Base-by-base conservation (phyloP, 2,888 invertebrate species). In the Bhutanitis thaidina region DNA sequence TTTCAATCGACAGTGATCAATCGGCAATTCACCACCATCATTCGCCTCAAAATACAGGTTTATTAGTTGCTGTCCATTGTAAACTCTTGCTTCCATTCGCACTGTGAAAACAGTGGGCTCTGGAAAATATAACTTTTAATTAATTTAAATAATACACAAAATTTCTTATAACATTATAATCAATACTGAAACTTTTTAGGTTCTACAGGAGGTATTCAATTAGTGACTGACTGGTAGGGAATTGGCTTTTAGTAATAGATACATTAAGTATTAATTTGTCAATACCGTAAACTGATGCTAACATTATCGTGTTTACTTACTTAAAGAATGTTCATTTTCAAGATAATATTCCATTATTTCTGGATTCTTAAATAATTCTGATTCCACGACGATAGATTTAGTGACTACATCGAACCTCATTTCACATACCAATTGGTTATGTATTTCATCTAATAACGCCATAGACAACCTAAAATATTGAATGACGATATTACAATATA, bases 231-330 rank as follows among this genome's bases (percentile, higher is more conserved):
- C n/a, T n/a, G n/a, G n/a, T n/a, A n/a, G n/a, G n/a, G n/a, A n/a
- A n/a, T n/a, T n/a, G n/a, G n/a, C n/a, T n/a, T n/a, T n/a, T n/a
- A n/a, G n/a, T n/a, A n/a, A n/a, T n/a, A n/a, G n/a, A n/a, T n/a
- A n/a, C n/a, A n/a, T n/a, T n/a, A n/a, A n/a, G n/a, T n/a, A n/a
- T n/a, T n/a, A n/a, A 20, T 37, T 15, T 4, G 37, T 10, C n/a
- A 14, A 37, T 37, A 37, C n/a, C n/a, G n/a, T n/a, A n/a, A n/a
- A n/a, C n/a, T n/a, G n/a, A n/a, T n/a, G n/a, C n/a, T n/a, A n/a
- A n/a, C n/a, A n/a, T n/a, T 16, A 5, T 37, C 15, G 30, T 27
- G n/a, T 15, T 14, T n/a, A 50, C 49, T 39, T 50, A 50, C 49
- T 15, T 34, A 15, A 3, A 3, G 27, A 16, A 34, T 43, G 8